These are phyloP conservation scores for Sinonovacula constricta DNA, from an alignment of 1,140 invertebrate species.

Conservation along the genomic window DNA sequence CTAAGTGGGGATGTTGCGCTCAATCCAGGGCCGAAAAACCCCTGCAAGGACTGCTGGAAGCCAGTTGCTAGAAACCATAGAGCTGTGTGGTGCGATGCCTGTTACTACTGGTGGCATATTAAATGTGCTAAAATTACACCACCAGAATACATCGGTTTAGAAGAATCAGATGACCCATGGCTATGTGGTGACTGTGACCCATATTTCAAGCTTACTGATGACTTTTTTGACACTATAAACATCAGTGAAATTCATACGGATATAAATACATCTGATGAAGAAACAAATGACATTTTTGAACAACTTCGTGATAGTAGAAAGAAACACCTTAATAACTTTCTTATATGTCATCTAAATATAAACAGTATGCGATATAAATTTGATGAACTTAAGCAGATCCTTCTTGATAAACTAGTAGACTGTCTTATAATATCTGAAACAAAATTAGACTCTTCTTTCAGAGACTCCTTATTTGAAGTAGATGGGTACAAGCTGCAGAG, in stretches of 20 bases:
- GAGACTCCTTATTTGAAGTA: neutral
- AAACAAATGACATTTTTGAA: neutral
- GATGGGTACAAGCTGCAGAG: neutral
- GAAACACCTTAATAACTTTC: conserved; percentile 35
- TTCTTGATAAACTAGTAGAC: conserved; percentile 26
- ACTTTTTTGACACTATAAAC: neutral
- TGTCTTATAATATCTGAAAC: conserved; percentile 38
- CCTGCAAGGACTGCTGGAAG: neutral
- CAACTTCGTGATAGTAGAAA: neutral
- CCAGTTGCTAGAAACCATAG: conserved; percentile 2
- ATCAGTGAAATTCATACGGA: neutral
- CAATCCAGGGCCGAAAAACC: conserved; percentile 11
- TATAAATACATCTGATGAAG: neutral
- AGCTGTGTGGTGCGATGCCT: conserved; percentile 1
- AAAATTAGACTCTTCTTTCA: conserved; percentile 28
- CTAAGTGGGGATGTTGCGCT: neutral
- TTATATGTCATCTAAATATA: conserved; percentile 30
- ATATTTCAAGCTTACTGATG: neutral
- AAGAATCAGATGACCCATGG: neutral
- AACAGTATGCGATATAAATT: conserved; percentile 49
- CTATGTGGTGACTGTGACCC: neutral
- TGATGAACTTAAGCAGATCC: conserved; percentile 15
- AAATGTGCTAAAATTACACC: conserved; percentile 25
- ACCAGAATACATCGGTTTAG: no score
- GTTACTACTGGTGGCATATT: conserved; percentile 18